Conservation (phyloP, 2,113 vertebrate species). For the Arenaria interpres region DNA sequence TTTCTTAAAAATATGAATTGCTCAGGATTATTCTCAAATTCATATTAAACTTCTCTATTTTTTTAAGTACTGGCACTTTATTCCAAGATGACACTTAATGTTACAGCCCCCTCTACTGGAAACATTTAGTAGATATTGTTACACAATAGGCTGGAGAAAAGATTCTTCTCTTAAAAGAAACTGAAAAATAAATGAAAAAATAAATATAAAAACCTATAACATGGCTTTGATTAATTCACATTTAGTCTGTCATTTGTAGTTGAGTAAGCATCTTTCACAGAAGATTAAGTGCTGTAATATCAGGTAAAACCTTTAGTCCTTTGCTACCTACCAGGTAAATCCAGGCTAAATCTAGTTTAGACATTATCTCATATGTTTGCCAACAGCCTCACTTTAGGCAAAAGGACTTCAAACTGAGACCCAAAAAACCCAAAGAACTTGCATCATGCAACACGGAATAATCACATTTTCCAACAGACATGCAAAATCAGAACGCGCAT, state of each 20-base stretch:
- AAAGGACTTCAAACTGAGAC: neutral
- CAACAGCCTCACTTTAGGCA: neutral
- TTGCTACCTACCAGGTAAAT: neutral
- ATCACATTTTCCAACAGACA: neutral
- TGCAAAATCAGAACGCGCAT: neutral
- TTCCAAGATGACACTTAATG: neutral
- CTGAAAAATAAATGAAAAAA: neutral
- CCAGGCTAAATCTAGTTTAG: neutral
- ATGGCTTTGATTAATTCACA: neutral
- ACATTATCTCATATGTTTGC: neutral
- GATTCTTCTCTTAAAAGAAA: neutral
- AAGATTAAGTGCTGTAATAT: neutral
- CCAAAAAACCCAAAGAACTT: neutral
- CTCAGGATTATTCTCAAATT: neutral
- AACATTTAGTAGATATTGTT: neutral
- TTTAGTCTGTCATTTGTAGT: neutral
- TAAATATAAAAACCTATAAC: neutral
- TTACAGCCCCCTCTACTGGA: constrained; percentile 44
- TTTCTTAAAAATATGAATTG: neutral
- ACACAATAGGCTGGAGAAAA: neutral
- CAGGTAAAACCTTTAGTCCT: neutral
- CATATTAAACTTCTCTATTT: neutral
- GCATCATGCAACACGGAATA: neutral
- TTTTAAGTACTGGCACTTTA: neutral
- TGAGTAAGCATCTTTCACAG: neutral